phyloP scores from a whole-genome alignment of 2,113 vertebrate genomes.

The Ursus arctos region DNA sequence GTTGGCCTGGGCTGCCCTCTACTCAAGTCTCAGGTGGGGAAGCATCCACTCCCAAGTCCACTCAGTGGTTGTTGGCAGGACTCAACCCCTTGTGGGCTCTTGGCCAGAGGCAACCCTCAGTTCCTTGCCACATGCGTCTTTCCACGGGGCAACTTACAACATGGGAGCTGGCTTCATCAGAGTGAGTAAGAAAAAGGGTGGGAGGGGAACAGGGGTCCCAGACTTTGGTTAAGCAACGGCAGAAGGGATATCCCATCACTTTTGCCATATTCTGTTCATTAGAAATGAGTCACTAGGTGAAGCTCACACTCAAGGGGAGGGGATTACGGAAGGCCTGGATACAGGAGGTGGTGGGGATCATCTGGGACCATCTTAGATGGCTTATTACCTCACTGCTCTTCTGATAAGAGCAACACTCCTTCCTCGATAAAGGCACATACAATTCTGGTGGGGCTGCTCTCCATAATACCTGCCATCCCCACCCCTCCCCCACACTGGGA shows the following conservation, averaged over 20 bases:
- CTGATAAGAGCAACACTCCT: not conserved
- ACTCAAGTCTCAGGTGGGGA: not conserved
- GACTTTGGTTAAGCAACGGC: not conserved
- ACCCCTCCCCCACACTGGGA: not conserved
- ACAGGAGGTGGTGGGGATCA: not conserved
- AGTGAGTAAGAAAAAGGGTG: not conserved
- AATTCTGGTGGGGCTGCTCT: not conserved
- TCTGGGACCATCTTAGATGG: not conserved
- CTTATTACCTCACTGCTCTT: not conserved
- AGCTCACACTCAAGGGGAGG: not conserved
- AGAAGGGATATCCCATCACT: not conserved
- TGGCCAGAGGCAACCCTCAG: not conserved
- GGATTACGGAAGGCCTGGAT: not conserved
- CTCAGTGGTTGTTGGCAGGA: not conserved
- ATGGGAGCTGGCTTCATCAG: not conserved
- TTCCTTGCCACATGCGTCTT: not conserved
- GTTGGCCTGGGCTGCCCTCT: not conserved
- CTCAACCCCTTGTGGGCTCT: not conserved
- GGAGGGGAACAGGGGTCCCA: not conserved
- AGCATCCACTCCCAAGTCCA: not conserved
- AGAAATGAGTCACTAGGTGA: conserved; percentile 18
- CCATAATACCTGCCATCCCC: not conserved
- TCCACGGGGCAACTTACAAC: not conserved
- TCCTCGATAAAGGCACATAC: not conserved
- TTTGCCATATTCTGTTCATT: not conserved